phyloP scores from a whole-genome alignment of 2,888 invertebrate genomes.

The Macrosiphum euphorbiae region DNA sequence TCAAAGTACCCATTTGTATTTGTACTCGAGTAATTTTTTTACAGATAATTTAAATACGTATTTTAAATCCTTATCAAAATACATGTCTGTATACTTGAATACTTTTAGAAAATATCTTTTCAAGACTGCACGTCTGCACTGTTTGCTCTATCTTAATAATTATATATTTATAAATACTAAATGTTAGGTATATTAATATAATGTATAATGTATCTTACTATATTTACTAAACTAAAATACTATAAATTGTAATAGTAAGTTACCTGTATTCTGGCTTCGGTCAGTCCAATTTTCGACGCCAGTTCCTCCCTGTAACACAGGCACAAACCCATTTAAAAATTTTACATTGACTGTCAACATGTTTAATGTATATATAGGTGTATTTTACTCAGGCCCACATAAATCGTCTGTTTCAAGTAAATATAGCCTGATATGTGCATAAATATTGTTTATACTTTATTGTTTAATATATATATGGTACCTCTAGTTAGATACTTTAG shows the following conservation, averaged over 20 bases:
- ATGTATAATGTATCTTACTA: not conserved
- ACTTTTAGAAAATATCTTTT: too few species aligned
- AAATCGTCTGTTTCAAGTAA: not conserved
- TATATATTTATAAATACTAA: not conserved
- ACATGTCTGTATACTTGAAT: too few species aligned
- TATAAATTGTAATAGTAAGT: slow-evolving; percentile 68
- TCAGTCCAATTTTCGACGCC: slow-evolving; percentile 94
- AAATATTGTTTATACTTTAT: not conserved
- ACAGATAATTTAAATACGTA: too few species aligned
- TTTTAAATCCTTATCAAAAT: too few species aligned
- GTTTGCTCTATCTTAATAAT: not conserved
- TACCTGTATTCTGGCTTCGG: slow-evolving; percentile 96
- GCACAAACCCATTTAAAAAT: slow-evolving; percentile 43
- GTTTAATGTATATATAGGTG: not conserved
- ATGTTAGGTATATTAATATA: not conserved
- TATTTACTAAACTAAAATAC: not conserved
- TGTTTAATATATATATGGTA: not conserved
- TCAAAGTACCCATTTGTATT: too few species aligned
- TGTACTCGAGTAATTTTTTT: too few species aligned
- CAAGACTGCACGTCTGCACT: not conserved
- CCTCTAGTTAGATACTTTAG: too few species aligned
- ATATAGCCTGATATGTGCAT: not conserved
- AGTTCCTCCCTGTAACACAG: slow-evolving; percentile 87
- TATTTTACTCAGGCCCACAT: not conserved
- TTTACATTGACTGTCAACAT: not conserved